Conservation (phyloP, 1,140 invertebrate genomes). For the Parasteatoda tepidariorum region DNA sequence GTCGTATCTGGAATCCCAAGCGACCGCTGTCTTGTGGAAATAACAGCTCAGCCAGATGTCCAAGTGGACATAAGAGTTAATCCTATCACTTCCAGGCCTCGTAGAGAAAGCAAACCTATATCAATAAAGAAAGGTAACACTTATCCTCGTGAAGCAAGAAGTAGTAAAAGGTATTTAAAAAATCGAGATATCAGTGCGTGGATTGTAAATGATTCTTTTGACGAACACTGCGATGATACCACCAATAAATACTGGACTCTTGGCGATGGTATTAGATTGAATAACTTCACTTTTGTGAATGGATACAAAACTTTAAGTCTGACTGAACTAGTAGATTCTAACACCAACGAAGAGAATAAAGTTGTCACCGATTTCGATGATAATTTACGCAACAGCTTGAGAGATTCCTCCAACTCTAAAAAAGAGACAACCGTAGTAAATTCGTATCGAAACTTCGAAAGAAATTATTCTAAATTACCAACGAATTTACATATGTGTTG, state of each 20-base stretch:
- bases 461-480: constrained; percentile 48
- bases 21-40: constrained; percentile 48
- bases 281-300: constrained; percentile 55
- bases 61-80: constrained; percentile 54
- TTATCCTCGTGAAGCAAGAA: constrained; percentile 45
- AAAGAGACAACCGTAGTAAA: constrained; percentile 5
- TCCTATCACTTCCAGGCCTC: constrained; percentile 19
- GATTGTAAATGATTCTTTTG: constrained; percentile 45
- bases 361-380: background rate
- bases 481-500: constrained; percentile 51
- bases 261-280: constrained; percentile 48
- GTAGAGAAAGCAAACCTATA: constrained; percentile 10
- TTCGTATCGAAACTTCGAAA: constrained; percentile 39
- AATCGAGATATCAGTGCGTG: constrained; percentile 25
- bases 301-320: constrained; percentile 50
- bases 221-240: constrained; percentile 27
- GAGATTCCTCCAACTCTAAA: background rate
- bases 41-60: constrained; percentile 48
- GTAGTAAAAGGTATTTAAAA: constrained; percentile 35
- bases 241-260: constrained; percentile 20
- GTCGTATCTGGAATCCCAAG: background rate
- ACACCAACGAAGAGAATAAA: constrained; percentile 21
- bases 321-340: constrained; percentile 46
- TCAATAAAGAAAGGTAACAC: constrained; percentile 47
- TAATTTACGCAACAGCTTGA: background rate